phyloP scores from a whole-genome alignment of 2,797 vertebrate species.

The Arctocebus calabarensis region DNA sequence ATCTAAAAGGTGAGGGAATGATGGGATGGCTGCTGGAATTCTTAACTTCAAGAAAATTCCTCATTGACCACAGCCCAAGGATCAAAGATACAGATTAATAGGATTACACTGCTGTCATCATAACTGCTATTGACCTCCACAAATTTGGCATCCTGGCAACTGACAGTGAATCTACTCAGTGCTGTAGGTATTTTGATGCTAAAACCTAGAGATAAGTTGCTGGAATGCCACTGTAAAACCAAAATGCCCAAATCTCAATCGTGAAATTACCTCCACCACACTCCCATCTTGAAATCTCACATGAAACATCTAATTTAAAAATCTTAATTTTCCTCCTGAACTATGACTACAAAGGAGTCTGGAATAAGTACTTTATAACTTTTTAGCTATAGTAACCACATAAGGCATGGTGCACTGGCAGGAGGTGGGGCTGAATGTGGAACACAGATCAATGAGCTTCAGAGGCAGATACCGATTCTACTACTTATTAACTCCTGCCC shows the following conservation, averaged over 20 bases:
- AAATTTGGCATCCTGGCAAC: background rate
- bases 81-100: background rate
- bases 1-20: background rate
- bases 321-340: background rate
- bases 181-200: background rate
- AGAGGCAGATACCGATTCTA: background rate
- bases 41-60: background rate
- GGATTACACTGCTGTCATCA: background rate
- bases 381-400: background rate
- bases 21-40: background rate
- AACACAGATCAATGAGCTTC: background rate
- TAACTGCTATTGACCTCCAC: background rate
- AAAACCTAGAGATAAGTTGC: background rate
- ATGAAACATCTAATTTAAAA: background rate
- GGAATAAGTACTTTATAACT: background rate
- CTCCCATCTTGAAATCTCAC: background rate
- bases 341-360: background rate
- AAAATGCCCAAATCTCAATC: background rate
- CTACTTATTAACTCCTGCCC: background rate
- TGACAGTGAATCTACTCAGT: background rate
- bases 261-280: background rate
- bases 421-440: background rate
- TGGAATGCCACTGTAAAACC: background rate
- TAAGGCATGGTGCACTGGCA: background rate
- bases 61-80: background rate